These are phyloP conservation scores for Aphidius colemani DNA, from an alignment of 2,888 invertebrate genomes.

Conservation along the genomic window DNA sequence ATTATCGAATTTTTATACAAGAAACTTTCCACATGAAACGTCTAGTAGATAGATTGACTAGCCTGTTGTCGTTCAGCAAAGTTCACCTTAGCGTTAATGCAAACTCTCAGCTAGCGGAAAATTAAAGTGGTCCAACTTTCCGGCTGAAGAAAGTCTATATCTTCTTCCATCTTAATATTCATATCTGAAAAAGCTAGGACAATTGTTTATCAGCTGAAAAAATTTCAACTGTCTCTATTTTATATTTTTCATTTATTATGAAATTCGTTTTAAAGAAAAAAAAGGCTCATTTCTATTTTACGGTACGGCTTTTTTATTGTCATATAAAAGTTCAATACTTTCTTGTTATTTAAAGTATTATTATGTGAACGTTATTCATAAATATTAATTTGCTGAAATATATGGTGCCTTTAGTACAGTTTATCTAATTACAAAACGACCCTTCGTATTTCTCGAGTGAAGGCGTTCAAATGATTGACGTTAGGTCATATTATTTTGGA, in stretches of 20 bases:
- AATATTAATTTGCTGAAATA: no score
- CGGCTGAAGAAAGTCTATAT: constrained; percentile 41
- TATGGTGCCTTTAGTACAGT: constrained; percentile 25
- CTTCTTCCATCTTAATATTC: constrained; percentile 48
- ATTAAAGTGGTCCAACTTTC: constrained; percentile 48
- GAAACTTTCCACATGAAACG: neutral
- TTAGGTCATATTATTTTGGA: constrained; percentile 35
- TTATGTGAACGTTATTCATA: no score
- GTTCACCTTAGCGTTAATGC: constrained; percentile 37
- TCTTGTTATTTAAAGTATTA: no score
- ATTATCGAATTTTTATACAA: neutral
- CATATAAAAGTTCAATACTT: no score
- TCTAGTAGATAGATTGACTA: neutral
- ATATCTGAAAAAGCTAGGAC: constrained; percentile 39
- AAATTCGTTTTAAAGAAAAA: no score
- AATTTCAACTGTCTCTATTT: constrained; percentile 14
- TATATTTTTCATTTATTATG: no score
- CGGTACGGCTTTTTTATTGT: no score
- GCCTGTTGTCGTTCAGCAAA: constrained; percentile 27
- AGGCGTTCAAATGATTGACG: constrained; percentile 34
- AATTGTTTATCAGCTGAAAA: constrained; percentile 38
- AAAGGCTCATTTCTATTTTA: no score
- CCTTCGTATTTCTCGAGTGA: constrained; percentile 22
- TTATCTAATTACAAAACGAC: constrained; percentile 33
- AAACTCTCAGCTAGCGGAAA: constrained; percentile 44